Base-by-base conservation (phyloP, 1,140 invertebrate genomes). In the Drosophila athabasca region DNA sequence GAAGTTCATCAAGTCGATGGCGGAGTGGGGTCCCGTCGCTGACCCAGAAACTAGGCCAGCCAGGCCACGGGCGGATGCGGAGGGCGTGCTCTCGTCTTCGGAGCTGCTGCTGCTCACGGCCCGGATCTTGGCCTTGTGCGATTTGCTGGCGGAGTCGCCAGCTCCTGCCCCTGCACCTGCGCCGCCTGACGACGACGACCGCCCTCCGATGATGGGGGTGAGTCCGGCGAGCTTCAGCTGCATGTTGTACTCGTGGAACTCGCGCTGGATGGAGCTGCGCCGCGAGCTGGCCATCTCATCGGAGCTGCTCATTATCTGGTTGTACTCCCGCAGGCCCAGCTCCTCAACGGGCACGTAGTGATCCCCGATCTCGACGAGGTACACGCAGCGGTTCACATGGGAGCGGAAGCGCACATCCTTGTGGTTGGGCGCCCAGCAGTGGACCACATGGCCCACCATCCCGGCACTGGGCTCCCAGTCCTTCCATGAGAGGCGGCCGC, bases 321-420 rank as follows among this genome's bases (percentile, higher is more conserved):
- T 90, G 45, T 92, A 92, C 53, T 97, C 96, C 70, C 96, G 94
- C 7, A 98, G 95, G 49, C 97, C 97, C 87, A 94, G 94, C 91
- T 98, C 97, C 1, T 96, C 96, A 61, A 99, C 97, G 15, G 97
- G 97, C 55, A 99, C 97, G 92, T 95, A 98, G 76, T 95, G 96
- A 77, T 98, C 97, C 5, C 97, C 97, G 53, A 98, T 97, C 92
- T 97, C 96, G 1, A 99, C 94, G n/a, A 99, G 94, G 1, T 98
- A 92, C 43, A 99, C 97, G 17, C 95, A 97, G 72, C 97, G 96
- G 90, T 98, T 97, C 0, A 98, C 95, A 89, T 98, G 96, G 11
- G 97, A 98, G 6, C 97, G 94, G 49, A 95, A 94, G 73, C 95
- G 94, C 0, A 95, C 95, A 91, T 98, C 97, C 59, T 96, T 94